Percentiles rank a stretch among this genome's conserved stretches.
These are phyloP conservation scores for Rutilus rutilus DNA, from an alignment of 2,113 vertebrate species.

Conservation along the genomic window DNA sequence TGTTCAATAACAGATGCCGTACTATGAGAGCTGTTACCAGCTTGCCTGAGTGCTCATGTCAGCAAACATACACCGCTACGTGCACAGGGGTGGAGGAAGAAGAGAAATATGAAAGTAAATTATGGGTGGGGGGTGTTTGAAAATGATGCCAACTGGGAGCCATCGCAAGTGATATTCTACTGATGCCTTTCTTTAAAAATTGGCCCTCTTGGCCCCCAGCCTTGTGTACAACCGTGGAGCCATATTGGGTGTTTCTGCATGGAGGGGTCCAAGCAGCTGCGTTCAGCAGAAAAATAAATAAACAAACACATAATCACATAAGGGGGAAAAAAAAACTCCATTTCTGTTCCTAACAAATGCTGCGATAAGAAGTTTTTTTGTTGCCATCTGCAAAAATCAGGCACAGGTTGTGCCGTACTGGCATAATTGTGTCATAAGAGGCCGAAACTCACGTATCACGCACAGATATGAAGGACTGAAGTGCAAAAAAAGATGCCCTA, in stretches of 20 bases:
- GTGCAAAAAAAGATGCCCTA: slow-evolving; percentile 9
- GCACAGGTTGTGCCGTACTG: slow-evolving; percentile 37
- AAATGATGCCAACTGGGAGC: slow-evolving; percentile 75
- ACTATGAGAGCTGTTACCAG: slow-evolving; percentile 79
- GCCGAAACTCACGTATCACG: not conserved
- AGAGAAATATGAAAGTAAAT: not conserved
- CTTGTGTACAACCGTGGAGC: slow-evolving; percentile 72
- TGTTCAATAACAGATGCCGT: slow-evolving; percentile 83
- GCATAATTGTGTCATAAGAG: slow-evolving; percentile 11
- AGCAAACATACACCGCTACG: slow-evolving; percentile 78
- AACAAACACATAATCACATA: slow-evolving; percentile 74
- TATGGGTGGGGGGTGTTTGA: slow-evolving; percentile 51
- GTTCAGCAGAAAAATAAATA: slow-evolving; percentile 77
- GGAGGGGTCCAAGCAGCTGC: slow-evolving; percentile 64
- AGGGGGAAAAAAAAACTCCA: slow-evolving; percentile 53
- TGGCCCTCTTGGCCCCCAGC: slow-evolving; percentile 71
- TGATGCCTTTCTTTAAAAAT: slow-evolving; percentile 66
- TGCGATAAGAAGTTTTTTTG: slow-evolving; percentile 70
- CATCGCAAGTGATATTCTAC: slow-evolving; percentile 71
- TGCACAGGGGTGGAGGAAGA: slow-evolving; percentile 66
- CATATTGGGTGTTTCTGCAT: slow-evolving; percentile 77
- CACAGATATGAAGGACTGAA: not conserved
- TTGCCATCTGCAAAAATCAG: slow-evolving; percentile 75
- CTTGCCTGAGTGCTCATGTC: slow-evolving; percentile 80
- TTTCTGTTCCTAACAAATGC: slow-evolving; percentile 68